A percentile compares a stretch with the other conserved stretches of the same genome.
phyloP scores from a whole-genome alignment of 2,888 invertebrate genomes.

The Ophonus ardosiacus region DNA sequence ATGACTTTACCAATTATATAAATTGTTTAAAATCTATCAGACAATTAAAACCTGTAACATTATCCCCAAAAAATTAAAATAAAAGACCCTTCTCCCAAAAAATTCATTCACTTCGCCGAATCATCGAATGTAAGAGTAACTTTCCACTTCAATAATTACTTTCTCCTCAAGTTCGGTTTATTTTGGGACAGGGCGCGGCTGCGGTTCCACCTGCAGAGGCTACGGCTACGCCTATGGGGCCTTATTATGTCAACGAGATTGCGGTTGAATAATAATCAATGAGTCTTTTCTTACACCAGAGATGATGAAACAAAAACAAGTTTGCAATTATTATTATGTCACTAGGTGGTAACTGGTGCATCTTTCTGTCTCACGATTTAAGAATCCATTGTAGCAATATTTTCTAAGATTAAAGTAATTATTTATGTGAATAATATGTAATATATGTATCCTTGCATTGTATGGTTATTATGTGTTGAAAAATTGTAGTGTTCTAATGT shows the following conservation, averaged over 20 bases:
- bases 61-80: slow-evolving; percentile 33
- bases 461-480: not conserved
- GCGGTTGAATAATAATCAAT: slow-evolving; percentile 14
- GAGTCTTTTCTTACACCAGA: slow-evolving; percentile 2
- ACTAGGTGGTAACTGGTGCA: slow-evolving; percentile 14
- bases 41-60: not conserved
- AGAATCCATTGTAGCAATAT: not conserved
- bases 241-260: slow-evolving; percentile 32
- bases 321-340: slow-evolving; percentile 37
- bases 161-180: slow-evolving; percentile 36
- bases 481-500: not conserved
- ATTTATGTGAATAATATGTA: slow-evolving; percentile 35
- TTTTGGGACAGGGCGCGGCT: slow-evolving; percentile 38
- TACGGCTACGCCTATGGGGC: slow-evolving; percentile 29
- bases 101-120: slow-evolving; percentile 44
- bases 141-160: slow-evolving; percentile 51
- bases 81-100: slow-evolving; percentile 39
- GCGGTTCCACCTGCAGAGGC: slow-evolving; percentile 21
- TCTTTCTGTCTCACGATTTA: slow-evolving; percentile 25
- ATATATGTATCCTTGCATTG: not conserved
- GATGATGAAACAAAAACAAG: slow-evolving; percentile 24
- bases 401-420: not conserved
- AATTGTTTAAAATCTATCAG: slow-evolving; percentile 2
- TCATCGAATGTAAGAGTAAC: not conserved
- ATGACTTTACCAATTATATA: slow-evolving; percentile 4